These are phyloP conservation scores for Lissocephala sabroskyi DNA, from an alignment of 2,888 invertebrate genomes.

Conservation along the genomic window DNA sequence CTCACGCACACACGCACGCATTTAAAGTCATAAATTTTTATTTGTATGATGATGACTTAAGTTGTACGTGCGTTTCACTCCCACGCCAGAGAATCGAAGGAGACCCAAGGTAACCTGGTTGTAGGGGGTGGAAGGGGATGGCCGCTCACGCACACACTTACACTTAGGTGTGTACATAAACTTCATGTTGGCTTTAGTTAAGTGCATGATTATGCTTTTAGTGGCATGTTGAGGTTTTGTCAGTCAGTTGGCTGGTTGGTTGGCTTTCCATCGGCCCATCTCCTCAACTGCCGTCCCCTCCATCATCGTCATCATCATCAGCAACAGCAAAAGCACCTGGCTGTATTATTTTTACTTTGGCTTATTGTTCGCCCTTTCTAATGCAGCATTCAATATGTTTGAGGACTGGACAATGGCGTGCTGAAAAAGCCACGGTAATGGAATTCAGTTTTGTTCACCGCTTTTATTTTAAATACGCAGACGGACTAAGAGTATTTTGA, in stretches of 20 bases:
- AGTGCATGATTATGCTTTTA: slow-evolving; percentile 64
- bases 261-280: neutral
- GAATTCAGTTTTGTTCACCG: too few relatives aligned
- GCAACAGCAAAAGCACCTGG: too few relatives aligned
- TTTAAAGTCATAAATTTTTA: slow-evolving; percentile 57
- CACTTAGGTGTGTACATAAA: slow-evolving; percentile 7
- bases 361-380: neutral
- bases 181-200: slow-evolving; percentile 49
- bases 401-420: too few relatives aligned
- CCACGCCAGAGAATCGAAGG: too few relatives aligned
- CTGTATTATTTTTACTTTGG: neutral
- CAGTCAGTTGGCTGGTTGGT: slow-evolving; percentile 42
- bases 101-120: too few relatives aligned
- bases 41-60: slow-evolving; percentile 62
- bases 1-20: slow-evolving; percentile 9
- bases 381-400: slow-evolving; percentile 1
- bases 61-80: slow-evolving; percentile 53
- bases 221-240: slow-evolving; percentile 62
- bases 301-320: too few relatives aligned
- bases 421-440: too few relatives aligned
- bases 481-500: too few relatives aligned
- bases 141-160: neutral
- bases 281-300: neutral
- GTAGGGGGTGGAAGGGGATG: too few relatives aligned
- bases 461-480: too few relatives aligned